phyloP scores from a whole-genome alignment of 2,888 invertebrate genomes.

The Leptinotarsa peninsularis region DNA sequence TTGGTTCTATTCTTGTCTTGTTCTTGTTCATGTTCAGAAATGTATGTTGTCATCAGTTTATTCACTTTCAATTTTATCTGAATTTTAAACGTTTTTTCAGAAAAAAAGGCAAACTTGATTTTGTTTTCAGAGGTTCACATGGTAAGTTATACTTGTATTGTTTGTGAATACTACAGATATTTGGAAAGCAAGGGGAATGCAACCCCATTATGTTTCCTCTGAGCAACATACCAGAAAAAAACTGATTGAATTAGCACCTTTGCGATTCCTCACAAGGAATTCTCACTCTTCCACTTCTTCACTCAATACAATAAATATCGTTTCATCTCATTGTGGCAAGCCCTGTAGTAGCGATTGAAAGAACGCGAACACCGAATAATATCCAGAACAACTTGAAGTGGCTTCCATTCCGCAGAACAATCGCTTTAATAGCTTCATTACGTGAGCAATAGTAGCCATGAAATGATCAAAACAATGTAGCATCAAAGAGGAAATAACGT shows the following conservation, averaged over 20 bases:
- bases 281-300: neutral
- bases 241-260: neutral
- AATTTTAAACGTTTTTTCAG: too few species aligned
- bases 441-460: conserved; percentile 44
- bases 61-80: too few species aligned
- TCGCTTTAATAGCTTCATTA: conserved; percentile 35
- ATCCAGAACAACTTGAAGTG: conserved; percentile 15
- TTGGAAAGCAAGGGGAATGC: too few species aligned
- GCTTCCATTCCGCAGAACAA: conserved; percentile 33
- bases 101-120: too few species aligned
- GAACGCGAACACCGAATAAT: neutral
- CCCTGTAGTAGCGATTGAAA: neutral
- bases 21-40: too few species aligned
- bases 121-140: too few species aligned
- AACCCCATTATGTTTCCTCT: too few species aligned
- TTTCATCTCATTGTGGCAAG: neutral
- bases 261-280: neutral
- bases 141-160: too few species aligned
- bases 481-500: conserved; percentile 46
- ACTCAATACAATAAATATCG: neutral
- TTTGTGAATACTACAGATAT: too few species aligned
- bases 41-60: too few species aligned
- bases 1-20: too few species aligned
- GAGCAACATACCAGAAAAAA: too few species aligned
- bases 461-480: conserved; percentile 58